Evolutionary conservation across 2,113 vertebrate species (phyloP), one percentile per base, ranked within the genome.

Genomic region (Blennius ocellaris): DNA sequence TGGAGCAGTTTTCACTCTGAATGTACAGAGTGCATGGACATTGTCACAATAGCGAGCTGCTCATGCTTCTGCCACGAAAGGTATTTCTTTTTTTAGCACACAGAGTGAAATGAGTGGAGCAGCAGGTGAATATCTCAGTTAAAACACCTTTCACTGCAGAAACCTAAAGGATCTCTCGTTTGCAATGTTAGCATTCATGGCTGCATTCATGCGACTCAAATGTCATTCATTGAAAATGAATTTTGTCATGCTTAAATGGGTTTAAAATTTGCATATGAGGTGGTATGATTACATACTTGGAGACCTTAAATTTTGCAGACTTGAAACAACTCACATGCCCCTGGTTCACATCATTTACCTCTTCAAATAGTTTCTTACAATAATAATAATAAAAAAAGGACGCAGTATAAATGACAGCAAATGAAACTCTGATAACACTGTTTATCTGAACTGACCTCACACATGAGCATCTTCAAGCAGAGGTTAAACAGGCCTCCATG

Each of bases 401-500:
- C 56, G 47, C 36, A 36, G 36, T 7, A 53, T 10, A 6, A 54
- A 17, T 58, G 45, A 49, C 12, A 14, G 15, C 48, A 11, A 62
- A 68, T 50, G 9, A 54, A 77, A 54, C 37, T 64, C 40, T 59
- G 30, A 78, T 36, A 9, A 54, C 39, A 36, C 38, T 11, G 21
- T 40, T 8, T 43, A 43, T 43, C 41, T 6, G 44, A 9, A 51
- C 41, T 50, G 16, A 64, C 61, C 47, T 59, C 47, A 47, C 65
- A 58, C 55, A 61, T 74, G 39, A 71, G 66, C 15, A 60, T 75
- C 43, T 39, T 48, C 68, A 58, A 57, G 40, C 1, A 6, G 72
- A 83, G 54, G 78, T 44, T 51, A 53, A 70, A 52, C 37, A 70
- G 40, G 40, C 39, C 70, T 73, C 21, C 0, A 53, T 51, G 76